phyloP scores from a whole-genome alignment of 1,140 invertebrate species.

The Cydia fagiglandana region DNA sequence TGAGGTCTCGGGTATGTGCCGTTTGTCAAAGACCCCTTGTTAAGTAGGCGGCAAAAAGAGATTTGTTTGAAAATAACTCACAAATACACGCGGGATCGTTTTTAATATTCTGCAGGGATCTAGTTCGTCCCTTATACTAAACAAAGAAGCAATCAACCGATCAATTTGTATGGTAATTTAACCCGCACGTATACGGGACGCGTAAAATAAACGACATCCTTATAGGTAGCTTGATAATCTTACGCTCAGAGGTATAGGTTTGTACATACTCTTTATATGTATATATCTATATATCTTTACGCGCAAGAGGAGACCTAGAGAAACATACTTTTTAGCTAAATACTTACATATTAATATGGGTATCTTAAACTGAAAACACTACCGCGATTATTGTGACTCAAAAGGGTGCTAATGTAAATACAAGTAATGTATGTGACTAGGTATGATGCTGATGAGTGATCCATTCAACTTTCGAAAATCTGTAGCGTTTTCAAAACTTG shows the following conservation, averaged over 20 bases:
- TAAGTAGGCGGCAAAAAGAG: background rate
- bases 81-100: background rate
- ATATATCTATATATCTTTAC: background rate
- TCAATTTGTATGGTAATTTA: constrained; percentile 29
- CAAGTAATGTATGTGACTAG: too few species aligned
- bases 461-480: too few species aligned
- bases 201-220: background rate
- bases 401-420: too few species aligned
- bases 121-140: constrained; percentile 2
- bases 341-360: too few species aligned
- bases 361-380: too few species aligned
- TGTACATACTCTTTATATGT: background rate
- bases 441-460: too few species aligned
- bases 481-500: too few species aligned
- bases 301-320: background rate
- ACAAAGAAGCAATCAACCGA: constrained; percentile 20
- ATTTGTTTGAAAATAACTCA: background rate
- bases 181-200: background rate
- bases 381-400: too few species aligned
- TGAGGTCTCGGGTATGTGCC: constrained; percentile 13
- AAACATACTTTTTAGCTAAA: too few species aligned
- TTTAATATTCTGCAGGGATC: background rate
- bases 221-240: constrained; percentile 6
- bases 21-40: constrained; percentile 7
- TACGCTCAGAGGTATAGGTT: background rate